Conservation (phyloP, 2,113 vertebrate genomes). For the Gobius niger region DNA sequence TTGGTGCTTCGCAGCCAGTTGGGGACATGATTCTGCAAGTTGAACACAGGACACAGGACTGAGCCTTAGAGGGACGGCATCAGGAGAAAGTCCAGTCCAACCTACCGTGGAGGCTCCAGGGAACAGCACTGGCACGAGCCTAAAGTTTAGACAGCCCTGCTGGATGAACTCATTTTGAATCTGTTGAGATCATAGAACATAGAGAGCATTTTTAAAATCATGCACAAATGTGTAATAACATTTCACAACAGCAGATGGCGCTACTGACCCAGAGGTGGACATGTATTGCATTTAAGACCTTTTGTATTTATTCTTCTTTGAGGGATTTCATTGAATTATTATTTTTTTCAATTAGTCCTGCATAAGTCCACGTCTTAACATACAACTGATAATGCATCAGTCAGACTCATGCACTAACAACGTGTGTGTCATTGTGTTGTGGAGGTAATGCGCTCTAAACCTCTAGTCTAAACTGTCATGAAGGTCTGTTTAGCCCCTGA, state of each 20-base stretch:
- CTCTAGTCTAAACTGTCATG: no score
- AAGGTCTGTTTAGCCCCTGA: no score
- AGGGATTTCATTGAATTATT: no score
- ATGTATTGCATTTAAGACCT: no score
- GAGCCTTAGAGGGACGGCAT: background rate
- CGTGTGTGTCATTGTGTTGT: no score
- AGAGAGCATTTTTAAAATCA: background rate
- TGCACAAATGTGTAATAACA: background rate
- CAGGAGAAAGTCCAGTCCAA: background rate
- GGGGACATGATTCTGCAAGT: slow-evolving; percentile 84
- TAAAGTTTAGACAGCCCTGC: slow-evolving; percentile 94
- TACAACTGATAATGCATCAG: no score
- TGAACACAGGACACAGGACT: background rate
- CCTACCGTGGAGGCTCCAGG: slow-evolving; percentile 88
- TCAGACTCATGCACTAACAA: no score
- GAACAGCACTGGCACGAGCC: slow-evolving; percentile 93
- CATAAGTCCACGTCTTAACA: no score
- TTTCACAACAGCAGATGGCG: background rate
- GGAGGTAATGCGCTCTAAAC: no score
- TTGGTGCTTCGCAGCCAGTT: slow-evolving; percentile 92
- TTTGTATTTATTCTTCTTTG: no score
- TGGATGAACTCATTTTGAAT: slow-evolving; percentile 97
- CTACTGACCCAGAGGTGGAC: background rate
- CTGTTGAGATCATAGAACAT: slow-evolving; percentile 64
- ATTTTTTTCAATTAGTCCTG: no score